A percentile compares a stretch with the other conserved stretches of the same genome.
phyloP scores from a whole-genome alignment of 2,797 vertebrate species.

The Syngnathus rostellatus region DNA sequence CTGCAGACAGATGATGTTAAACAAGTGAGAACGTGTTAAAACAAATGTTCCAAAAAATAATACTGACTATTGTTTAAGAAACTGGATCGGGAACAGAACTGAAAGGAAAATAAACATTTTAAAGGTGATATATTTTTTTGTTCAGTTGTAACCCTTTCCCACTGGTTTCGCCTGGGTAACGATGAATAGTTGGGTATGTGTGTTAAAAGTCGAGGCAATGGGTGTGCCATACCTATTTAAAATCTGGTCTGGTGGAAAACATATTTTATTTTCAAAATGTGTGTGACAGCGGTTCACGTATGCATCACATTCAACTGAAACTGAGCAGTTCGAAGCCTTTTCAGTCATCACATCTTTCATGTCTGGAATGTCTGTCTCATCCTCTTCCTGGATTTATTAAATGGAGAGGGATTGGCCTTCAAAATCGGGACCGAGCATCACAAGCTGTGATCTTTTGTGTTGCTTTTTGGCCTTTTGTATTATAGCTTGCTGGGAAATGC shows the following conservation, averaged over 20 bases:
- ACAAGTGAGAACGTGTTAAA: not conserved
- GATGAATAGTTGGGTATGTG: not conserved
- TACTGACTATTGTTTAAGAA: not conserved
- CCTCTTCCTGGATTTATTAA: slow-evolving; percentile 38
- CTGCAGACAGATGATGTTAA: not conserved
- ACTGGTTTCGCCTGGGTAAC: not conserved
- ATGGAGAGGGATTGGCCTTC: slow-evolving; percentile 15
- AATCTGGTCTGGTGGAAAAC: not conserved
- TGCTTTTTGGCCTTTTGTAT: slow-evolving; percentile 10
- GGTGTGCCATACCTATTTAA: not conserved
- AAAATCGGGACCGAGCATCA: slow-evolving; percentile 2
- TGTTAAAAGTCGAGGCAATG: not conserved
- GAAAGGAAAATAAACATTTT: not conserved
- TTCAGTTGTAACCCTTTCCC: not conserved
- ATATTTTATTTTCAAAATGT: not conserved
- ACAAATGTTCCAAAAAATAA: not conserved
- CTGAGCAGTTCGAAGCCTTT: slow-evolving; percentile 23
- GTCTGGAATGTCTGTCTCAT: slow-evolving; percentile 34
- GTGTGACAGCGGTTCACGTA: slow-evolving; percentile 10
- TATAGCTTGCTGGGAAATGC: not conserved
- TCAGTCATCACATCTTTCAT: slow-evolving; percentile 32
- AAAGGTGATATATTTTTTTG: not conserved
- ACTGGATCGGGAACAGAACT: not conserved
- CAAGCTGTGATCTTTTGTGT: slow-evolving; percentile 3
- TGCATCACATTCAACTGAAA: slow-evolving; percentile 39